Percentiles rank a stretch among this genome's conserved stretches.
Conservation (phyloP, 2,797 vertebrate genomes). For the Acanthopagrus latus region DNA sequence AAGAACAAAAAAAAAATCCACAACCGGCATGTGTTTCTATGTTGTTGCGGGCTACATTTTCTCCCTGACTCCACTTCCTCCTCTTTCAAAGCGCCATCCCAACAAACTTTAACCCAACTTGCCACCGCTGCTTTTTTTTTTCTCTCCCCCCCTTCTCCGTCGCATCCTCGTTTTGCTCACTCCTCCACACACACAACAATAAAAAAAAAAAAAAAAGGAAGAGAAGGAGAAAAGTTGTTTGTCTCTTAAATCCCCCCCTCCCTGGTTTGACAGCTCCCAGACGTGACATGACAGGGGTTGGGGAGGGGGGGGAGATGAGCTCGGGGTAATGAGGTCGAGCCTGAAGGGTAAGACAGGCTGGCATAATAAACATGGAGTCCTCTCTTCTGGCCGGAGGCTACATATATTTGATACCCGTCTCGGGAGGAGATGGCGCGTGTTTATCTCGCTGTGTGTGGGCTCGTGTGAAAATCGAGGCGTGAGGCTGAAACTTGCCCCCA, state of each 20-base stretch:
- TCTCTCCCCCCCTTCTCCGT: background rate
- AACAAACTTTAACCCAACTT: constrained; percentile 80
- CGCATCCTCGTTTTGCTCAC: too few species aligned
- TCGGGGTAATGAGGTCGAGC: constrained; percentile 54
- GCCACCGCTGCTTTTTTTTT: constrained; percentile 25
- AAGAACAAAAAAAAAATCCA: background rate
- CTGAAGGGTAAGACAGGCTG: constrained; percentile 63
- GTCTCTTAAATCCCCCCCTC: background rate
- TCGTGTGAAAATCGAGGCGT: constrained; percentile 48
- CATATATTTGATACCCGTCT: constrained; percentile 47
- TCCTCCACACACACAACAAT: too few species aligned
- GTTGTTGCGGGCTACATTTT: background rate
- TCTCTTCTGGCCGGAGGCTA: constrained; percentile 63
- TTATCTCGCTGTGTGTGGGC: constrained; percentile 39
- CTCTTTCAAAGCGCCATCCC: constrained; percentile 49
- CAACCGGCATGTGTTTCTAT: constrained; percentile 15
- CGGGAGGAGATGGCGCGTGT: constrained; percentile 48
- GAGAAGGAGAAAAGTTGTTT: constrained; percentile 52
- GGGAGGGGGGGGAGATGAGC: constrained; percentile 11
- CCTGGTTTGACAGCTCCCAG: constrained; percentile 29
- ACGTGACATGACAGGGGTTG: constrained; percentile 26
- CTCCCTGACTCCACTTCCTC: constrained; percentile 36
- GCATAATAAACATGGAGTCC: constrained; percentile 63
- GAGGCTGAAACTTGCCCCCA: constrained; percentile 74
- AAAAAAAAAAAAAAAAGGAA: too few species aligned